Percentiles rank a stretch among this genome's conserved stretches.
phyloP scores from a whole-genome alignment of 2,888 invertebrate genomes.

The Tenthredo scrophulariae region DNA sequence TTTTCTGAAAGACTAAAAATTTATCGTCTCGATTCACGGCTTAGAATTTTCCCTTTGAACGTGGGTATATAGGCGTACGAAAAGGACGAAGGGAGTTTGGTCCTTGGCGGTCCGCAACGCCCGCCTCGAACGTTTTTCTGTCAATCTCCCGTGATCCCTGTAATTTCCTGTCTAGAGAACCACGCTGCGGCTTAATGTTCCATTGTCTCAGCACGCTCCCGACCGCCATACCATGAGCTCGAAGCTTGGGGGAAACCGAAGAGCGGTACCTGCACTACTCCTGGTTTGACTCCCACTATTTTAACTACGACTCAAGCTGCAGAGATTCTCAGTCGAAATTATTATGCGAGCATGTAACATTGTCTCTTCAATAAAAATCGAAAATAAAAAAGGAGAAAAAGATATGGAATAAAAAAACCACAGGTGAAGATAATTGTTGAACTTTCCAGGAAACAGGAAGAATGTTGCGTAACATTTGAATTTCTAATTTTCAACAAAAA shows the following conservation, averaged over 20 bases:
- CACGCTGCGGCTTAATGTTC: constrained; percentile 76
- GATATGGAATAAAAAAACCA: background rate
- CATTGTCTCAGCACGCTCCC: constrained; percentile 73
- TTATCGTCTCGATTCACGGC: background rate
- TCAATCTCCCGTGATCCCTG: constrained; percentile 78
- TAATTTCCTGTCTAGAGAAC: constrained; percentile 78
- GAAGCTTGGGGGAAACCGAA: constrained; percentile 49
- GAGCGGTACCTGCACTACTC: constrained; percentile 65
- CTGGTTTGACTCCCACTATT: constrained; percentile 73
- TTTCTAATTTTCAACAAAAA: background rate
- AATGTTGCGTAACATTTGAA: constrained; percentile 24
- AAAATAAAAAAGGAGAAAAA: background rate
- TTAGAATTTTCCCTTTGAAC: background rate
- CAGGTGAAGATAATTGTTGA: background rate
- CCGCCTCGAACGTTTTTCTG: constrained; percentile 75
- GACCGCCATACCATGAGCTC: constrained; percentile 37
- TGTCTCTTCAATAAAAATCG: background rate
- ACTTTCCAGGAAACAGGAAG: constrained; percentile 7
- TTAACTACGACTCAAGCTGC: constrained; percentile 65
- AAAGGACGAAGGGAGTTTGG: constrained; percentile 50
- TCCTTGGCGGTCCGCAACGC: constrained; percentile 55
- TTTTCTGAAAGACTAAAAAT: background rate
- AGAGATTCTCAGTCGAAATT: constrained; percentile 70
- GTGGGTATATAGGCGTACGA: background rate
- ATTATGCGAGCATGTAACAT: background rate